phyloP scores from a whole-genome alignment of 1,140 invertebrate genomes.

The Ptiloglossa arizonensis region DNA sequence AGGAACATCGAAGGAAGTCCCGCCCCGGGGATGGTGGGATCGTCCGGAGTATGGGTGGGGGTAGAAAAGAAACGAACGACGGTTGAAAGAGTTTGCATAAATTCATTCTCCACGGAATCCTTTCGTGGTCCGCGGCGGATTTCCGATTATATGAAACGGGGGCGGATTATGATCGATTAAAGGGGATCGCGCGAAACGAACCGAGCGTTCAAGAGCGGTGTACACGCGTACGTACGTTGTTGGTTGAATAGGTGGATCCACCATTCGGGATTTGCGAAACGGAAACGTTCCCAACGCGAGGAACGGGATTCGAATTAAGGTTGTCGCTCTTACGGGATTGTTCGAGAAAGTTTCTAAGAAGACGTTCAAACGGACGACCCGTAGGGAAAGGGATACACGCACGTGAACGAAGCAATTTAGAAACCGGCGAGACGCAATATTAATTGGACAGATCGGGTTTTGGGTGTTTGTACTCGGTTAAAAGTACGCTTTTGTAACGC shows the following conservation, averaged over 20 bases:
- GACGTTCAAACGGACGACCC: too few species aligned
- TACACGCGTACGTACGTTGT: background rate
- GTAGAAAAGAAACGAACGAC: constrained; percentile 5
- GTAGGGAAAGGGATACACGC: too few species aligned
- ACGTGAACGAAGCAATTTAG: too few species aligned
- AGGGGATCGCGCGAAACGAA: background rate
- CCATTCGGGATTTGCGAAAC: background rate
- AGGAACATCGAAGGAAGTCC: constrained; percentile 26
- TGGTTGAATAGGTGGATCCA: constrained; percentile 9
- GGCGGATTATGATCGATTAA: constrained; percentile 39
- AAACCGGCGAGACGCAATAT: too few species aligned
- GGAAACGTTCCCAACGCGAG: background rate
- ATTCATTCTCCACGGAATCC: constrained; percentile 24
- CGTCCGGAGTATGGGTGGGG: too few species aligned
- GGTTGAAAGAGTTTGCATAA: constrained; percentile 41
- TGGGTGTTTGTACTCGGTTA: too few species aligned
- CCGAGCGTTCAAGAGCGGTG: background rate
- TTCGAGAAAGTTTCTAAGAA: too few species aligned
- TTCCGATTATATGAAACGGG: constrained; percentile 6
- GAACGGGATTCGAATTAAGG: background rate
- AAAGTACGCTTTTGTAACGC: too few species aligned
- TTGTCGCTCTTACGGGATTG: background rate
- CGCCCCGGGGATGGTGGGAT: background rate
- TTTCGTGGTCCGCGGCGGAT: constrained; percentile 3
- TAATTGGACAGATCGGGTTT: too few species aligned